phyloP scores from a whole-genome alignment of 2,113 vertebrate species.

The Gasterosteus aculeatus region DNA sequence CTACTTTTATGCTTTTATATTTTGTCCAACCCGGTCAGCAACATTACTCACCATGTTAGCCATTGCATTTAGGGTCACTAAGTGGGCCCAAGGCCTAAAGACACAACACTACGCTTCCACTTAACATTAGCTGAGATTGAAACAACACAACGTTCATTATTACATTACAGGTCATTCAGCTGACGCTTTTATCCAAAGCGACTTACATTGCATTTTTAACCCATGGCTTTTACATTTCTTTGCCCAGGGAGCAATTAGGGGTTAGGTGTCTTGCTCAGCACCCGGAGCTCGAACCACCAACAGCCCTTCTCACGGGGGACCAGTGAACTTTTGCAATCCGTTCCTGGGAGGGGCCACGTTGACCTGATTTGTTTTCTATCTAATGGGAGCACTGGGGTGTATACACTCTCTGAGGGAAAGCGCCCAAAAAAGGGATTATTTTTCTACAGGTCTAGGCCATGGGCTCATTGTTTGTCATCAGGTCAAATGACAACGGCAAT shows the following conservation, averaged over 20 bases:
- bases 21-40: not conserved
- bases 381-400: slow-evolving; percentile 31
- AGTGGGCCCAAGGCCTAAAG: not conserved
- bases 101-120: not conserved
- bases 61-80: not conserved
- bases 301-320: not conserved
- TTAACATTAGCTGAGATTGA: not conserved
- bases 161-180: no score
- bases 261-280: no score
- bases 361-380: slow-evolving; percentile 51
- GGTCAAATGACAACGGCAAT: slow-evolving; percentile 29
- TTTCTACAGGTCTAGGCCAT: not conserved
- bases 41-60: not conserved
- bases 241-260: no score
- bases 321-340: slow-evolving; percentile 9
- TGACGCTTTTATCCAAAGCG: no score
- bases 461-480: slow-evolving; percentile 2
- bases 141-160: not conserved
- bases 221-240: no score
- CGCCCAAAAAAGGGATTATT: slow-evolving; percentile 15
- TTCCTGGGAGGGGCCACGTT: slow-evolving; percentile 29
- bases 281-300: not conserved
- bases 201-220: no score
- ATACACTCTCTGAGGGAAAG: slow-evolving; percentile 22
- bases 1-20: not conserved